These are phyloP conservation scores for Microdon myrmicae DNA, from an alignment of 2,888 invertebrate species.

Conservation along the genomic window DNA sequence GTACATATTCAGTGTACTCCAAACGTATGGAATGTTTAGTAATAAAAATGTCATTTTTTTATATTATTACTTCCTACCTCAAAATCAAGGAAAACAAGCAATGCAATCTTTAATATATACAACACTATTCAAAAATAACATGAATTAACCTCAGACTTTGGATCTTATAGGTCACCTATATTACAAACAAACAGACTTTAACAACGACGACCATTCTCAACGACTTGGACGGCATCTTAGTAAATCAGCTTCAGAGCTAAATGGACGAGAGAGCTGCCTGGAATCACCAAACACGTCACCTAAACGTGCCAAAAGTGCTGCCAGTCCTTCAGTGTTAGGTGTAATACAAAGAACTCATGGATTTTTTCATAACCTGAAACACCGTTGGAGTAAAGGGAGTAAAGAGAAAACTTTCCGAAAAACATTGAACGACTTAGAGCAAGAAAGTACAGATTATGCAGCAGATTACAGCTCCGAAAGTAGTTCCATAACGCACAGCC, in stretches of 20 bases:
- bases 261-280: slow-evolving; percentile 71
- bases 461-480: slow-evolving; percentile 85
- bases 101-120: too few relatives aligned
- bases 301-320: slow-evolving; percentile 67
- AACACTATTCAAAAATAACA: too few relatives aligned
- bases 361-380: slow-evolving; percentile 84
- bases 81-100: too few relatives aligned
- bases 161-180: slow-evolving; percentile 12
- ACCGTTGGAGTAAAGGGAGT: slow-evolving; percentile 82
- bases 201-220: slow-evolving; percentile 55
- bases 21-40: too few relatives aligned
- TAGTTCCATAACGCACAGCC: slow-evolving; percentile 79
- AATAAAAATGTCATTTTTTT: too few relatives aligned
- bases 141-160: too few relatives aligned
- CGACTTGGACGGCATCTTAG: slow-evolving; percentile 75
- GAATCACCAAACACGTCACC: slow-evolving; percentile 69
- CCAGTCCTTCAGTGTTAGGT: slow-evolving; percentile 72
- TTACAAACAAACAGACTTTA: slow-evolving; percentile 22
- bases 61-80: too few relatives aligned
- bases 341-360: slow-evolving; percentile 85
- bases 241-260: slow-evolving; percentile 84
- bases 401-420: slow-evolving; percentile 74
- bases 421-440: slow-evolving; percentile 71
- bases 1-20: too few relatives aligned
- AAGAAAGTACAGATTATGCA: slow-evolving; percentile 77